Conservation (phyloP, 23 tunicate genomes). For the Aplidium turbinatum region DNA sequence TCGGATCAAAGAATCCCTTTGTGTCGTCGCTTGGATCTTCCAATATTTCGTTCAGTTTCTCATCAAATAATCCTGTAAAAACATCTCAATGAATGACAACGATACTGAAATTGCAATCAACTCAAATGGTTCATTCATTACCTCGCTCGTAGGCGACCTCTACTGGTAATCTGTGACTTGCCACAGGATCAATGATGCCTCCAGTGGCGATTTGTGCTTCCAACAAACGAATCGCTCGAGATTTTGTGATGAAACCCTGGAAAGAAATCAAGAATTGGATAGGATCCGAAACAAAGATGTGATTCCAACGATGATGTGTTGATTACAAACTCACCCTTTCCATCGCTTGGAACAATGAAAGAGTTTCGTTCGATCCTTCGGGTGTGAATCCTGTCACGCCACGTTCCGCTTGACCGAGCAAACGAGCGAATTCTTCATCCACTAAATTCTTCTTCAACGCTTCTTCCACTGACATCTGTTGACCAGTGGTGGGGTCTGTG, state of each 20-base stretch:
- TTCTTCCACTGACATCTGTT: constrained; percentile 58
- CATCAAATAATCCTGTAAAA: constrained; percentile 68
- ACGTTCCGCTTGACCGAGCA: constrained; percentile 48
- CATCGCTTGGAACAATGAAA: constrained; percentile 79
- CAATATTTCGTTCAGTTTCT: constrained; percentile 54
- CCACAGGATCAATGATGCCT: constrained; percentile 80
- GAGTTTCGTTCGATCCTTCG: constrained; percentile 33
- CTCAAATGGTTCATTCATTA: too few species aligned
- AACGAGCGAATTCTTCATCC: constrained; percentile 46
- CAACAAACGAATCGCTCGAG: constrained; percentile 60
- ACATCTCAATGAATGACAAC: too few species aligned
- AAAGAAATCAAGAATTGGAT: too few species aligned
- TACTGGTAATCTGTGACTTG: constrained; percentile 86
- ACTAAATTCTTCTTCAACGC: constrained; percentile 37
- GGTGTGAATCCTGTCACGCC: constrained; percentile 58
- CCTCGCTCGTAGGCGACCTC: constrained; percentile 83
- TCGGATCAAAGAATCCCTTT: constrained; percentile 89
- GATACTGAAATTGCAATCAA: too few species aligned
- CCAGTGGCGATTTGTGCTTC: constrained; percentile 90
- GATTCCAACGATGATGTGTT: too few species aligned
- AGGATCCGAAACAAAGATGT: too few species aligned
- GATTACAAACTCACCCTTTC: constrained; percentile 53
- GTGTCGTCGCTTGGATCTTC: constrained; percentile 86
- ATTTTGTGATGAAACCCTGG: constrained; percentile 36
- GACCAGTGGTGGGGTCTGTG: constrained; percentile 51